These are phyloP conservation scores for Mesoclemmys tuberculata DNA, from an alignment of 2,113 vertebrate genomes.

Conservation along the genomic window DNA sequence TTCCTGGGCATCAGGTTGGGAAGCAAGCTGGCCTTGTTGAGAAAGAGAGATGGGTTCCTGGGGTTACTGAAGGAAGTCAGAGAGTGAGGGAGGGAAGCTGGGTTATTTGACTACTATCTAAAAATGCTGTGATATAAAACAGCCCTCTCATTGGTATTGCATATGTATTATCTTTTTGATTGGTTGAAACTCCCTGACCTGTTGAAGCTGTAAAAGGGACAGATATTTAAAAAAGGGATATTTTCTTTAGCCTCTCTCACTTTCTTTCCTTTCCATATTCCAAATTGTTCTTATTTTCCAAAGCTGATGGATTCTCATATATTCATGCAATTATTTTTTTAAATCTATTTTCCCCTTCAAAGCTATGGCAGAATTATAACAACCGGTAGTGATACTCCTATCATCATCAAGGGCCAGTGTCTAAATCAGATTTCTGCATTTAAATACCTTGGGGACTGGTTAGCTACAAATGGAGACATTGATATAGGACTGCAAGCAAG, in stretches of 20 bases:
- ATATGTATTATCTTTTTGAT: neutral
- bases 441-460: neutral
- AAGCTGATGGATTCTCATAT: slow-evolving; percentile 27
- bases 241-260: slow-evolving; percentile 21
- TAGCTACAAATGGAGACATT: neutral
- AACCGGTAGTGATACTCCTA: neutral
- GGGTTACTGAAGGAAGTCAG: neutral
- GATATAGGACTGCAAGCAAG: neutral
- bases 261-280: slow-evolving; percentile 45
- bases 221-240: neutral
- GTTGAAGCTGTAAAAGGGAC: neutral
- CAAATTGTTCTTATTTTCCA: slow-evolving; percentile 47
- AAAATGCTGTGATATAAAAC: neutral
- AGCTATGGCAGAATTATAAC: slow-evolving; percentile 27
- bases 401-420: neutral
- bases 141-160: neutral
- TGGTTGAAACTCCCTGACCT: neutral
- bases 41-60: neutral
- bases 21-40: neutral
- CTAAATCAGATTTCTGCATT: neutral
- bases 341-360: slow-evolving; percentile 36
- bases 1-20: neutral
- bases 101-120: neutral
- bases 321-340: neutral
- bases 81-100: neutral